Evolutionary conservation across 2,888 invertebrate genomes (phyloP).

Genomic region (Odiellus spinosus): DNA sequence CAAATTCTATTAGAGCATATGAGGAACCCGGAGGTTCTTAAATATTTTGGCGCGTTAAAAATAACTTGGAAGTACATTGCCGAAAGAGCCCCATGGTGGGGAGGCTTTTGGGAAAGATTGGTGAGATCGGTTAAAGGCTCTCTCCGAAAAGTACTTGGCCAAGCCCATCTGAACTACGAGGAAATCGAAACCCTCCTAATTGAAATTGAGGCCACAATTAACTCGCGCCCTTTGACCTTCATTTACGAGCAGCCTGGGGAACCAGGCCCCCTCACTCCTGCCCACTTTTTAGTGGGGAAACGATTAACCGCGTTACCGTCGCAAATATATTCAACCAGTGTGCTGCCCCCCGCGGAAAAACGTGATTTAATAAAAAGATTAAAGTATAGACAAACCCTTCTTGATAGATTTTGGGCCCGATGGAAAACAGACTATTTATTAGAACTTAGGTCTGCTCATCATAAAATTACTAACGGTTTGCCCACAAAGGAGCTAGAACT

Average conservation of each 20-base stretch:
- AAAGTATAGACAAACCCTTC: no score
- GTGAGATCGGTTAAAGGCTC: conserved; percentile 28
- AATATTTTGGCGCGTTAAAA: conserved; percentile 1
- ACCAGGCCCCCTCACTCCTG: no score
- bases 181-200: conserved; percentile 23
- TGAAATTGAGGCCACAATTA: conserved; percentile 24
- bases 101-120: conserved; percentile 32
- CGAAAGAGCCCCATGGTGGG: conserved; percentile 30
- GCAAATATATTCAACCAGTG: no score
- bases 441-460: no score
- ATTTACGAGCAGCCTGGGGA: conserved; percentile 19
- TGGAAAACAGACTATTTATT: no score
- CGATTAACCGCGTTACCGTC: no score
- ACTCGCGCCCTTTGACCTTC: conserved; percentile 27
- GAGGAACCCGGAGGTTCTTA: conserved; percentile 8
- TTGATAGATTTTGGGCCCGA: no score
- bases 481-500: no score
- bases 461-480: no score
- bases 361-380: no score
- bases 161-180: conserved; percentile 28
- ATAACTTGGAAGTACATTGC: conserved; percentile 28
- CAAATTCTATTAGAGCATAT: conserved; percentile 23
- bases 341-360: no score
- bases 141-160: conserved; percentile 26
- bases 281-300: no score